Evolutionary conservation across 2,888 invertebrate genomes (phyloP).

Genomic region (Lycaena phlaeas): DNA sequence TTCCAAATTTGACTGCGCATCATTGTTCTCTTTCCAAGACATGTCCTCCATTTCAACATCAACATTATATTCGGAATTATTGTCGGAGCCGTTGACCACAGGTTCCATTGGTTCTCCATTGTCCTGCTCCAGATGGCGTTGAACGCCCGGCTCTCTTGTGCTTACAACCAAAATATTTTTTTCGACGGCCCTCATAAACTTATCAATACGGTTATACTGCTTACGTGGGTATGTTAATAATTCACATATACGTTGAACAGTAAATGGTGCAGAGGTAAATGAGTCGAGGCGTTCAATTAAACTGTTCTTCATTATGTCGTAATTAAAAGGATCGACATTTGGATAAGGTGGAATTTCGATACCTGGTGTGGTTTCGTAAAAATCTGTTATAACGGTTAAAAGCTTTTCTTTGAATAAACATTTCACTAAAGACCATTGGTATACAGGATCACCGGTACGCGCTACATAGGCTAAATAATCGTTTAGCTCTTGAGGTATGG

Average conservation of each 20-base stretch:
- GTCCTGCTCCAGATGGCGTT: slow-evolving; percentile 74
- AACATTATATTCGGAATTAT: slow-evolving; percentile 66
- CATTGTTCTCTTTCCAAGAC: slow-evolving; percentile 59
- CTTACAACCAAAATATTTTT: slow-evolving; percentile 93
- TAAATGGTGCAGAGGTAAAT: slow-evolving; percentile 93
- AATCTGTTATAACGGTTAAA: slow-evolving; percentile 88
- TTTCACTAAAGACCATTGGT: slow-evolving; percentile 92
- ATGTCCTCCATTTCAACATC: slow-evolving; percentile 71
- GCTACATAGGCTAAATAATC: slow-evolving; percentile 93
- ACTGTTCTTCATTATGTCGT: slow-evolving; percentile 89
- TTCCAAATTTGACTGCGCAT: slow-evolving; percentile 37
- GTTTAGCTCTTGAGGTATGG: slow-evolving; percentile 90
- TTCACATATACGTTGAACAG: slow-evolving; percentile 96
- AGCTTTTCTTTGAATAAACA: slow-evolving; percentile 91
- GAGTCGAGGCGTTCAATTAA: slow-evolving; percentile 86
- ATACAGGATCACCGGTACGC: slow-evolving; percentile 94
- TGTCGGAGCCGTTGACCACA: slow-evolving; percentile 74
- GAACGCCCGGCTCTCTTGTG: slow-evolving; percentile 78
- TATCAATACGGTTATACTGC: slow-evolving; percentile 96
- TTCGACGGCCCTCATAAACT: slow-evolving; percentile 96
- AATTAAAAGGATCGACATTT: slow-evolving; percentile 92
- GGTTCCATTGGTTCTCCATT: slow-evolving; percentile 77
- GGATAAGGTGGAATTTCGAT: slow-evolving; percentile 89
- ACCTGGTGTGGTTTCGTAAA: slow-evolving; percentile 84
- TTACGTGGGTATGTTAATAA: slow-evolving; percentile 91